A percentile compares a stretch with the other conserved stretches of the same genome.
Conservation (phyloP, 2,113 vertebrate species). For the Oriolus oriolus region DNA sequence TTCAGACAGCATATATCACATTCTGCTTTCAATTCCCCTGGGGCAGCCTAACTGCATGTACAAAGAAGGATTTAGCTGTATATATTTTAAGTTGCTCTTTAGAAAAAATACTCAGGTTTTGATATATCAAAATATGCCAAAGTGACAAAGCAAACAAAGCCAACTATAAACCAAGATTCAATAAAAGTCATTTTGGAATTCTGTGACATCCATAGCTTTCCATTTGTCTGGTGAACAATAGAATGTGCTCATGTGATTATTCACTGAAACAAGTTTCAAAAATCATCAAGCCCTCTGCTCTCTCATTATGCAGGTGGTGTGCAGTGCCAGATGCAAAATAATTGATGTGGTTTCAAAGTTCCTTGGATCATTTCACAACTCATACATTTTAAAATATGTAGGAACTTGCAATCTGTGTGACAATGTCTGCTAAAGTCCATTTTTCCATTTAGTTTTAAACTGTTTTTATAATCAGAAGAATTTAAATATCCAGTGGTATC, state of each 20-base stretch:
- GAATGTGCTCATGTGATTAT: not conserved
- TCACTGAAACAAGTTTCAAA: not conserved
- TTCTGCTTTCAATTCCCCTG: not conserved
- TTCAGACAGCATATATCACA: not conserved
- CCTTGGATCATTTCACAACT: not conserved
- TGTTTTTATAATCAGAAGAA: not conserved
- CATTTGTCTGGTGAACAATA: not conserved
- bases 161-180: not conserved
- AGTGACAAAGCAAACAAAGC: not conserved
- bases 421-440: not conserved
- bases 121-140: not conserved
- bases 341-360: not conserved
- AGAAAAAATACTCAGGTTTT: not conserved
- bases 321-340: conserved; percentile 31
- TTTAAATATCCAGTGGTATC: not conserved
- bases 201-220: not conserved
- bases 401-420: not conserved
- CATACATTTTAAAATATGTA: not conserved
- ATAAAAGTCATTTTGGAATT: not conserved
- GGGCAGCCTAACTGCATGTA: not conserved
- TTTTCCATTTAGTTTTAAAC: conserved; percentile 1
- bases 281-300: not conserved
- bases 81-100: not conserved
- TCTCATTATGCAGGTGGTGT: conserved; percentile 29
- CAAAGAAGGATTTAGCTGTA: not conserved